Percentiles rank a stretch among this genome's conserved stretches.
phyloP scores from a whole-genome alignment of 2,888 invertebrate species.

The Teleogryllus oceanicus region DNA sequence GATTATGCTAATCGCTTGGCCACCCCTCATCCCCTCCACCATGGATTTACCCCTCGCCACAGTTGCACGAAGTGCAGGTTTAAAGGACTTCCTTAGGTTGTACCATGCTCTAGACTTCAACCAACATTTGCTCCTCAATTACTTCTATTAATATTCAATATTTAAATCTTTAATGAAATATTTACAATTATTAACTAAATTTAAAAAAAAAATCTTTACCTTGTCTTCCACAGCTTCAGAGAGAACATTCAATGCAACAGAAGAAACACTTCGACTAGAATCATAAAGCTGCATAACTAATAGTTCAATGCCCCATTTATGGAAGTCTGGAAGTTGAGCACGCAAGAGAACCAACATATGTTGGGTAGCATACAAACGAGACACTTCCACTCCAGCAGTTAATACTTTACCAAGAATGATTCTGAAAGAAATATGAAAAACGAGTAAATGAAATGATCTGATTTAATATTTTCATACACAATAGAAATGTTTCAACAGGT shows the following conservation, averaged over 20 bases:
- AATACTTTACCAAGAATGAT: constrained; percentile 54
- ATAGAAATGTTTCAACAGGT: too few relatives aligned
- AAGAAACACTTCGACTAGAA: constrained; percentile 71
- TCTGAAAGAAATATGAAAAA: constrained; percentile 44
- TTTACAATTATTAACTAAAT: constrained; percentile 24
- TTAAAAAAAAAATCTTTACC: constrained; percentile 47
- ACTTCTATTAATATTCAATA: too few relatives aligned
- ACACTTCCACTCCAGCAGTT: constrained; percentile 52
- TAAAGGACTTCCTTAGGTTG: too few relatives aligned
- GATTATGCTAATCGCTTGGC: too few relatives aligned
- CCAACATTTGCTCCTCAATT: too few relatives aligned
- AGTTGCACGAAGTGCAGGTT: too few relatives aligned
- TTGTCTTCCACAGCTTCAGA: constrained; percentile 92
- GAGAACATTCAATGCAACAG: constrained; percentile 75
- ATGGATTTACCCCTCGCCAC: too few relatives aligned
- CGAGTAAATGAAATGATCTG: not conserved
- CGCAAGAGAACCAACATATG: constrained; percentile 83
- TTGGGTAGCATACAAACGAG: constrained; percentile 84
- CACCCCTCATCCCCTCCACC: too few relatives aligned
- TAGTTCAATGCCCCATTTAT: constrained; percentile 79
- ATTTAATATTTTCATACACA: too few relatives aligned
- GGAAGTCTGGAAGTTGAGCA: constrained; percentile 67
- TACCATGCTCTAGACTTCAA: too few relatives aligned
- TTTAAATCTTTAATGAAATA: constrained; percentile 19
- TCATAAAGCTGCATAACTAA: constrained; percentile 84